Evolutionary conservation across 2,888 invertebrate genomes (phyloP).

Genomic region (Sinhomidia bicolor): DNA sequence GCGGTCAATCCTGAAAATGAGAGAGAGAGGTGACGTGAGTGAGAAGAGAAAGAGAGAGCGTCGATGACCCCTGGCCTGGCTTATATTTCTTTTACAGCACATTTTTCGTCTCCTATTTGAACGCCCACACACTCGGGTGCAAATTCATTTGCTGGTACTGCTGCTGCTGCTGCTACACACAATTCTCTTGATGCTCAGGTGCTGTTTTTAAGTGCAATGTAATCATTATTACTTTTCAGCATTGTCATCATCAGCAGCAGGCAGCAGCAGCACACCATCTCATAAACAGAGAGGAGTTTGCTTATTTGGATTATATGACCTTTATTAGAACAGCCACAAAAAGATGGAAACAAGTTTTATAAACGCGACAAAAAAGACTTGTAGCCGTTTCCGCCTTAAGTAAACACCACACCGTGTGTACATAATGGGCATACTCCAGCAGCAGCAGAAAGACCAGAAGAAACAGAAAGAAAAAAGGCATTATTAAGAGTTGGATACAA

Average conservation of each 20-base stretch:
- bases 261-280: too few relatives aligned
- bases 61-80: slow-evolving; percentile 67
- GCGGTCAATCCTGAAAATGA: slow-evolving; percentile 54
- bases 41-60: slow-evolving; percentile 48
- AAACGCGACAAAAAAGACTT: background rate
- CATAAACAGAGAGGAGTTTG: background rate
- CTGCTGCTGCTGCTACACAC: background rate
- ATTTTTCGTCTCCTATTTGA: slow-evolving; percentile 62
- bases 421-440: slow-evolving; percentile 22
- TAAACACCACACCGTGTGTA: too few relatives aligned
- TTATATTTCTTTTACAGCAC: slow-evolving; percentile 24
- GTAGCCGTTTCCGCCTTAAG: slow-evolving; percentile 14
- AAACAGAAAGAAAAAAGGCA: too few relatives aligned
- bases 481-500: too few relatives aligned
- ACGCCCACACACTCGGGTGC: slow-evolving; percentile 62
- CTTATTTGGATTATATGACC: slow-evolving; percentile 61
- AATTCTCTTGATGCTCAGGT: background rate
- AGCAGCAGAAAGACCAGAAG: background rate
- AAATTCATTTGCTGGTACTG: background rate
- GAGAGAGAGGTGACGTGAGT: too few relatives aligned
- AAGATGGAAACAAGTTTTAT: slow-evolving; percentile 54
- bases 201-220: slow-evolving; percentile 50
- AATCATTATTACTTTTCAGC: slow-evolving; percentile 63
- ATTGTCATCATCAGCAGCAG: slow-evolving; percentile 37
- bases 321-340: slow-evolving; percentile 45